phyloP scores from a whole-genome alignment of 2,113 vertebrate genomes.

The Nycticryphes semicollaris region DNA sequence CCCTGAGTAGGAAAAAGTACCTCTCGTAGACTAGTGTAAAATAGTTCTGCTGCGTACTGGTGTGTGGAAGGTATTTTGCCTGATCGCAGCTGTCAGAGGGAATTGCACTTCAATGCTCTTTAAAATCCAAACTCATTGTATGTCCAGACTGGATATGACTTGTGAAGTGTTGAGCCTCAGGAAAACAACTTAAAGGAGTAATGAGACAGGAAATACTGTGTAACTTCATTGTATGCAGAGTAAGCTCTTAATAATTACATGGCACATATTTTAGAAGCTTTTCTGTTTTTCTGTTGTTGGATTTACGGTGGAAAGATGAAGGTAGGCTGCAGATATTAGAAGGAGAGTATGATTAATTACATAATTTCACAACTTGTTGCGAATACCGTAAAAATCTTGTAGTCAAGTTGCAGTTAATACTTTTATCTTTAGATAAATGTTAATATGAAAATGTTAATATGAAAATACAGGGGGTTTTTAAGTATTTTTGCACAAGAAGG shows the following conservation, averaged over 20 bases:
- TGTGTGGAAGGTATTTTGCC: neutral
- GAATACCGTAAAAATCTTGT: neutral
- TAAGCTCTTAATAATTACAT: neutral
- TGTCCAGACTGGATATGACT: neutral
- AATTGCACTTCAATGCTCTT: neutral
- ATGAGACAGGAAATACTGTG: neutral
- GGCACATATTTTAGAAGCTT: neutral
- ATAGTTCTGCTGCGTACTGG: neutral
- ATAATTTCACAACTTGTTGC: neutral
- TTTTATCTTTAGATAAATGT: neutral
- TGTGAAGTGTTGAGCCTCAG: neutral
- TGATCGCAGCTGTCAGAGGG: neutral
- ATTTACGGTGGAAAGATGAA: neutral
- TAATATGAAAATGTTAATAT: neutral
- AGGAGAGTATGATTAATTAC: neutral
- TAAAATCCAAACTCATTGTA: accelerated
- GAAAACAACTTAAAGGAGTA: neutral
- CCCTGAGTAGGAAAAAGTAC: neutral
- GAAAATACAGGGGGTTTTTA: neutral
- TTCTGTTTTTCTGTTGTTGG: neutral
- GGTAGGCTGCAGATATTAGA: neutral
- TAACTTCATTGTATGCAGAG: neutral
- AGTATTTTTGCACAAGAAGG: neutral
- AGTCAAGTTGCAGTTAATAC: neutral
- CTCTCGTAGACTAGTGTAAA: neutral